Base-by-base conservation (phyloP, 2,888 invertebrate genomes). In the Athalia cordata region DNA sequence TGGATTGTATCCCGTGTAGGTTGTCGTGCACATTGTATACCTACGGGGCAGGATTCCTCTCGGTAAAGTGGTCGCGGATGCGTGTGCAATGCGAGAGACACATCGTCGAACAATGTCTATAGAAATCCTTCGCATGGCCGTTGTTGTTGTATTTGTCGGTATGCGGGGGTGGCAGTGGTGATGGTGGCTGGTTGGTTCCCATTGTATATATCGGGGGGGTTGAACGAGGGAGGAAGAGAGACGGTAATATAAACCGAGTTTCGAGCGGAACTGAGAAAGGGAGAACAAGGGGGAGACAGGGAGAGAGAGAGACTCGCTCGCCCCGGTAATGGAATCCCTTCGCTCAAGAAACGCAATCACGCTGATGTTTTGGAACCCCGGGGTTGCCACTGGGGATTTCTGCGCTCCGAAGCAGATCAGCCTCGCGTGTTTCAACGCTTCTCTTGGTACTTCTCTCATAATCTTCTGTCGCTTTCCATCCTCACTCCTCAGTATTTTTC, bases 321-420 rank as follows among this genome's bases (percentile, higher is more conserved):
- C 84, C 80, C 83, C 80, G 85, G 86, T 89, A 89, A 89, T 89
- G 89, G 89, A 89, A 89, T 89, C 89, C 87, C 88, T 88, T 86
- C 83, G 85, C 84, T 83, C 84, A 85, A 85, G 85, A 86, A 89
- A 87, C 88, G 88, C 89, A 89, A 89, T 89, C 89, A 89, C 89
- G 89, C 85, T 89, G 89, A 89, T 89, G 89, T 89, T 89, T 88
- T 85, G 84, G 86, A 87, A 87, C 86, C 89, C 87, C 85, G 87
- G 29, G 85, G 86, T 87, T 86, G 86, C 86, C 89, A 87, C 89
- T 84, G 86, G 89, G 89, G 89, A 89, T 89, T 89, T 89, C 86
- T 86, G 84, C 86, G 86, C 86, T 89, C 88, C 87, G 86, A 89
- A 87, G 86, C 87, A 87, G 88, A 89, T 89, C 89, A 88, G 84